Evolutionary conservation across 1,140 invertebrate species (phyloP).

Genomic region (Limonius californicus): DNA sequence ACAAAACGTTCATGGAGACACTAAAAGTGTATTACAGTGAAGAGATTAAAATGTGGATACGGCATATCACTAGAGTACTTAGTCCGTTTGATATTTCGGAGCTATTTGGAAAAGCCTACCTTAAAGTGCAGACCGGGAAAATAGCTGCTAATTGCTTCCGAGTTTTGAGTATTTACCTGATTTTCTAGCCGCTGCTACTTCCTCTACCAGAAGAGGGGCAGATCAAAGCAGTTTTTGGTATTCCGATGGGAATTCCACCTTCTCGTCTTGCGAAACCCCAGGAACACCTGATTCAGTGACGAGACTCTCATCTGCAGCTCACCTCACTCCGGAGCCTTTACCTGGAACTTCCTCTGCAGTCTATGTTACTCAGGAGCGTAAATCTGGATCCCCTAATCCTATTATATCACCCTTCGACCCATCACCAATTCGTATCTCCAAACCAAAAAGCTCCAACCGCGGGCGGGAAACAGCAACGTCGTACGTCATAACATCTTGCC

Average conservation of each 20-base stretch:
- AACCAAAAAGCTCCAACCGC: neutral
- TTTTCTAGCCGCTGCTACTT: neutral
- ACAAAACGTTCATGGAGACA: slow-evolving; percentile 40
- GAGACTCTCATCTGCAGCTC: too few species aligned
- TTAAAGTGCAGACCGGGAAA: slow-evolving; percentile 30
- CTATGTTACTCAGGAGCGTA: too few species aligned
- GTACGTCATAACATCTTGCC: too few species aligned
- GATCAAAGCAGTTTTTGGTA: too few species aligned
- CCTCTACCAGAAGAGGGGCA: too few species aligned
- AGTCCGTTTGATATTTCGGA: slow-evolving; percentile 32
- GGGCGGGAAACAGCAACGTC: too few species aligned
- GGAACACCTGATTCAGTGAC: neutral
- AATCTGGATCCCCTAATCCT: too few species aligned
- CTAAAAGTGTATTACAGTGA: slow-evolving; percentile 36
- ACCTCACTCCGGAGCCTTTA: neutral
- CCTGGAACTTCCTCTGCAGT: too few species aligned
- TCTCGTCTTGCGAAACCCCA: too few species aligned
- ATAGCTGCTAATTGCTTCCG: slow-evolving; percentile 39
- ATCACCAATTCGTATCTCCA: neutral
- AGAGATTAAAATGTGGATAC: slow-evolving; percentile 23
- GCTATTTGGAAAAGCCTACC: slow-evolving; percentile 36
- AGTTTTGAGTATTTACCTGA: slow-evolving; percentile 35
- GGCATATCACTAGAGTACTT: slow-evolving; percentile 12
- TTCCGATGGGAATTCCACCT: too few species aligned
- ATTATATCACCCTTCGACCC: too few species aligned